Conservation (phyloP, 2,888 invertebrate genomes). For the Cryptocephalus moraei region DNA sequence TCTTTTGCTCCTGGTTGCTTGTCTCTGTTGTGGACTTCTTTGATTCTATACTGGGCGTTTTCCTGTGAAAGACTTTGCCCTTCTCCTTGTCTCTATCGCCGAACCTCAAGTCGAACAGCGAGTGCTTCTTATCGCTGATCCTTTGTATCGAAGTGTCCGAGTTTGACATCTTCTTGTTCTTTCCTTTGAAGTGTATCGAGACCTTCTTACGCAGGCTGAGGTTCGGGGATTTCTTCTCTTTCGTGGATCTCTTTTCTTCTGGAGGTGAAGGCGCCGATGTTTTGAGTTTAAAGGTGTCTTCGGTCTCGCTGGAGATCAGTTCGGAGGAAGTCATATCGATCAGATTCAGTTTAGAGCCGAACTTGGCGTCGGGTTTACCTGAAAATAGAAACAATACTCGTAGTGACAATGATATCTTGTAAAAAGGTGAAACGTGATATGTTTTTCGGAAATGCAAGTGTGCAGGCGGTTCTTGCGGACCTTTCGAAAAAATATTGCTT, state of each 20-base stretch:
- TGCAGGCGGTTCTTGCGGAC: too few relatives aligned
- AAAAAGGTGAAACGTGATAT: too few relatives aligned
- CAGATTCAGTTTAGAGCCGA: slow-evolving; percentile 31
- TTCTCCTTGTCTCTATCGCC: slow-evolving; percentile 9
- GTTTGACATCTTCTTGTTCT: background rate
- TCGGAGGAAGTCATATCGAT: slow-evolving; percentile 21
- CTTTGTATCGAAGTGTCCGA: slow-evolving; percentile 12
- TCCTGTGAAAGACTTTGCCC: slow-evolving; percentile 22
- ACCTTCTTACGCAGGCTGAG: slow-evolving; percentile 35
- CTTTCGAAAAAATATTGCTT: too few relatives aligned
- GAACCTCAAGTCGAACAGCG: slow-evolving; percentile 28
- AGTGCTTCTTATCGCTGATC: slow-evolving; percentile 19
- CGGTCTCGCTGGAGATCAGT: slow-evolving; percentile 29
- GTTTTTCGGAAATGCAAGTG: too few relatives aligned
- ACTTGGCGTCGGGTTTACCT: slow-evolving; percentile 8
- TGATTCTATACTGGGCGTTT: slow-evolving; percentile 32
- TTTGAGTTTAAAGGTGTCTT: slow-evolving; percentile 29
- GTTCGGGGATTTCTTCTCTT: slow-evolving; percentile 25
- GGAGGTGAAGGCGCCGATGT: slow-evolving; percentile 15
- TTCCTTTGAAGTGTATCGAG: slow-evolving; percentile 39
- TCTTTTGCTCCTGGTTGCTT: slow-evolving; percentile 25
- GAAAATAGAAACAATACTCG: background rate
- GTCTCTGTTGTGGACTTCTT: slow-evolving; percentile 24
- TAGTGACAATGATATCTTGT: too few relatives aligned
- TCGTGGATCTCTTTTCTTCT: slow-evolving; percentile 12